Conservation (phyloP, 2,888 invertebrate genomes). For the Baronia brevicornis region DNA sequence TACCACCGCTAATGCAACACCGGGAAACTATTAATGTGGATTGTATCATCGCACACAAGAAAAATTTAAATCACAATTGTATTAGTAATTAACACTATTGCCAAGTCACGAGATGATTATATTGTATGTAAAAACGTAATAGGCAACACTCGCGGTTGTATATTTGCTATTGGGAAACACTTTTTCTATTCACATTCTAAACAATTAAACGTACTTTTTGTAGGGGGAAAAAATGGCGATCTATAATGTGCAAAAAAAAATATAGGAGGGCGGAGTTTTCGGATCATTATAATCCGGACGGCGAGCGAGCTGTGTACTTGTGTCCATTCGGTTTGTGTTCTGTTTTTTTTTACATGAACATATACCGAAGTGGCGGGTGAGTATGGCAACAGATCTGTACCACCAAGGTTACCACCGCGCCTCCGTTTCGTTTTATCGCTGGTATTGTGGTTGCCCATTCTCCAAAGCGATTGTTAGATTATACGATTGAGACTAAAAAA, state of each 20-base stretch:
- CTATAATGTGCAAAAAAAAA: constrained; percentile 37
- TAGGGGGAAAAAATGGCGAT: constrained; percentile 32
- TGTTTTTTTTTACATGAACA: constrained; percentile 48
- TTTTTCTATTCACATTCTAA: constrained; percentile 22
- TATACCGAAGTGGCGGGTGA: constrained; percentile 36
- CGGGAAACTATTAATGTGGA: constrained; percentile 39
- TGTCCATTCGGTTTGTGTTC: constrained; percentile 48
- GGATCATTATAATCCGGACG: constrained; percentile 59
- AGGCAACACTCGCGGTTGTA: constrained; percentile 19
- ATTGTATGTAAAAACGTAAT: constrained; percentile 24
- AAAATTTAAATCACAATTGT: constrained; percentile 47
- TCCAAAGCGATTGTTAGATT: constrained; percentile 44
- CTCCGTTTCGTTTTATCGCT: constrained; percentile 40
- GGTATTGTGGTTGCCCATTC: constrained; percentile 44
- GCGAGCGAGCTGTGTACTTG: constrained; percentile 43
- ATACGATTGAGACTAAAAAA: constrained; percentile 40
- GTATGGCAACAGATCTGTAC: constrained; percentile 53
- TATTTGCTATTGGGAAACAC: constrained; percentile 39
- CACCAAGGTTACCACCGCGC: constrained; percentile 55
- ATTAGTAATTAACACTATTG: constrained; percentile 41
- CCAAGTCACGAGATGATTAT: constrained; percentile 40
- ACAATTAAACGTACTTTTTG: constrained; percentile 16
- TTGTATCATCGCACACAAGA: constrained; percentile 44
- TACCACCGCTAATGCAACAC: constrained; percentile 26
- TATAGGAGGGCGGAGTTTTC: constrained; percentile 53